Conservation (phyloP, 2,888 invertebrate species). For the Sarcophaga rosellei region DNA sequence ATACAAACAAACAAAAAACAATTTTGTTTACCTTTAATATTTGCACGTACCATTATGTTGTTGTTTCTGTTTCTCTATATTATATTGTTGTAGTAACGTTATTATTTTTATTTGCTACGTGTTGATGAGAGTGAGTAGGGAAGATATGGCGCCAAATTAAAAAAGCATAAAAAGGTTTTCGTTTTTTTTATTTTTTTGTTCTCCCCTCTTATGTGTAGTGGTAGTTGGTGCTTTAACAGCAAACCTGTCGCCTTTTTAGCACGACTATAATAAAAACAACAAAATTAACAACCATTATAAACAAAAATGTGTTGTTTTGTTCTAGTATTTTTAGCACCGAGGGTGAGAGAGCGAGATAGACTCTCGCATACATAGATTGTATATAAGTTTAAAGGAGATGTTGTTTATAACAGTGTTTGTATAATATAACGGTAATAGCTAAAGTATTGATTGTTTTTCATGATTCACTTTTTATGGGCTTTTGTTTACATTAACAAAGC, state of each 20-base stretch:
- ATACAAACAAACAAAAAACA: too few species aligned
- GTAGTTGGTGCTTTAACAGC: conserved; percentile 31
- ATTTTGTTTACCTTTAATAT: conserved; percentile 1
- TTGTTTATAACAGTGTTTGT: too few species aligned
- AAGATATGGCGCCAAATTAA: conserved; percentile 59
- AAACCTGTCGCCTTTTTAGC: conserved; percentile 51
- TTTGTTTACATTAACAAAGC: not conserved
- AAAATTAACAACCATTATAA: not conserved
- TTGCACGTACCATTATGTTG: conserved; percentile 11
- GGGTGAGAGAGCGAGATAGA: too few species aligned
- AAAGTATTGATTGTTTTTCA: conserved; percentile 52
- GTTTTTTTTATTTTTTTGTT: not conserved
- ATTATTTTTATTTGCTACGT: conserved; percentile 43
- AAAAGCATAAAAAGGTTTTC: not conserved
- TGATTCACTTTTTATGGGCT: conserved; percentile 36
- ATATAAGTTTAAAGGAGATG: too few species aligned
- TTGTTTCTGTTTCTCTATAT: not conserved
- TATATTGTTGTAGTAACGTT: not conserved
- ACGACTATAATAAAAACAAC: conserved; percentile 9
- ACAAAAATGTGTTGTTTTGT: too few species aligned
- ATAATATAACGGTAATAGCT: conserved; percentile 17
- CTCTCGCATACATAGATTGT: too few species aligned
- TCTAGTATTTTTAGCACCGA: too few species aligned
- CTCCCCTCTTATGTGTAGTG: not conserved
- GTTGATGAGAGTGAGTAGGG: not conserved